These are phyloP conservation scores for Malthinus seriepunctatus DNA, from an alignment of 2,888 invertebrate genomes.

Conservation along the genomic window DNA sequence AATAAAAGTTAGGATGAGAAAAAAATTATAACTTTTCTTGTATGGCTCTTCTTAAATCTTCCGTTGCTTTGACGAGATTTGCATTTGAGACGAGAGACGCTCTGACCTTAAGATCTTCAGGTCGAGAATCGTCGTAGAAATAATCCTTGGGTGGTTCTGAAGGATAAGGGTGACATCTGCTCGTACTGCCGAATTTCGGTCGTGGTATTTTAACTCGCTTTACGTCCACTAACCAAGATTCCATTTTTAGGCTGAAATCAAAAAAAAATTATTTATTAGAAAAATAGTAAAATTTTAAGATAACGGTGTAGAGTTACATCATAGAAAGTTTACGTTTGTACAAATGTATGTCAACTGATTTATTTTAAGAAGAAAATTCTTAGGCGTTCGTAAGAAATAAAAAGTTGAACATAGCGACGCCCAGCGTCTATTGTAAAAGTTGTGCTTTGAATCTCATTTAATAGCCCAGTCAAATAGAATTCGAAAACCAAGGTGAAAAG, in stretches of 20 bases:
- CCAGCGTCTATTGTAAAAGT: no score
- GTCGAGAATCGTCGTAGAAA: conserved; percentile 61
- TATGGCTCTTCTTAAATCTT: conserved; percentile 73
- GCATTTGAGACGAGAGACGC: conserved; percentile 50
- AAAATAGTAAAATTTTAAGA: no score
- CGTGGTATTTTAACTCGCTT: conserved; percentile 82
- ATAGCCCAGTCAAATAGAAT: no score
- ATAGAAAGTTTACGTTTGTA: no score
- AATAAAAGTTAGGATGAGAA: neutral
- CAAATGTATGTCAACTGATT: no score
- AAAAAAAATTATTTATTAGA: no score
- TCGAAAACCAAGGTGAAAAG: no score
- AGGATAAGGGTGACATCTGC: conserved; percentile 60
- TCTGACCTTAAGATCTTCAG: conserved; percentile 59
- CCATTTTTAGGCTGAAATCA: conserved; percentile 60
- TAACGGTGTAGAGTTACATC: no score
- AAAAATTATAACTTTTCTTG: conserved; percentile 73
- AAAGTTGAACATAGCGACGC: no score
- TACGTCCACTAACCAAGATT: conserved; percentile 82
- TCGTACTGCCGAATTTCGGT: conserved; percentile 73
- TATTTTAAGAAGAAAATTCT: no score
- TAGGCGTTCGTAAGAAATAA: no score
- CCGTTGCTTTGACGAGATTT: conserved; percentile 68
- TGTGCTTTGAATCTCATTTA: no score
- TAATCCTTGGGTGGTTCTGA: conserved; percentile 81